phyloP scores from a whole-genome alignment of 2,113 vertebrate species.

The Cyprinodon variegatus region DNA sequence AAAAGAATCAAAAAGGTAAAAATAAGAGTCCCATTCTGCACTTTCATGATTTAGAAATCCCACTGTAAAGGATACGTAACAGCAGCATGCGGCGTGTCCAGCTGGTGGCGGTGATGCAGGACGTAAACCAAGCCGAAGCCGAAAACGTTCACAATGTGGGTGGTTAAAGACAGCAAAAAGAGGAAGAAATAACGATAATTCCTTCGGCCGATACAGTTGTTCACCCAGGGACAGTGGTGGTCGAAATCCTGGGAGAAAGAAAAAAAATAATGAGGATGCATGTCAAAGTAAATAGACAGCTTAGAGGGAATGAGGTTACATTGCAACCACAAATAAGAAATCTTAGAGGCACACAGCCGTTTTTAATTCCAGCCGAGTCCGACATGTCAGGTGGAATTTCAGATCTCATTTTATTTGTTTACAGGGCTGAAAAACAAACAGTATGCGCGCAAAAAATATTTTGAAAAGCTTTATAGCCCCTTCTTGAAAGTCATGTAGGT shows the following conservation, averaged over 20 bases:
- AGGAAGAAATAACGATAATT: constrained; percentile 99
- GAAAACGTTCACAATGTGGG: constrained; percentile 92
- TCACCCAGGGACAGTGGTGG: constrained; percentile 98
- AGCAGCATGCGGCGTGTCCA: constrained; percentile 86
- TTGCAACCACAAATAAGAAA: background rate
- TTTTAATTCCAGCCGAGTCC: no score
- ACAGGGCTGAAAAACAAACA: no score
- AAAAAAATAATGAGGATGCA: background rate
- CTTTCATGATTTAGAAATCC: background rate
- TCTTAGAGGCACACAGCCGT: background rate
- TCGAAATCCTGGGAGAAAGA: constrained; percentile 89
- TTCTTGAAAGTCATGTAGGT: no score
- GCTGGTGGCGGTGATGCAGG: constrained; percentile 88
- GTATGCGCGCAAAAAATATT: no score
- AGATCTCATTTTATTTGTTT: no score
- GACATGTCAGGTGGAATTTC: no score
- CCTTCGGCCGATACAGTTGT: constrained; percentile 96
- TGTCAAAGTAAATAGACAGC: background rate
- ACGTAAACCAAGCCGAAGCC: constrained; percentile 93
- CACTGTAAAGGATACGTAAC: constrained; percentile 92
- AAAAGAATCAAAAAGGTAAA: background rate
- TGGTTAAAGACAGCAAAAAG: constrained; percentile 92
- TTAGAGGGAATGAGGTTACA: background rate
- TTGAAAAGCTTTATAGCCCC: no score
- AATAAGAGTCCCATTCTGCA: background rate